Base-by-base conservation (phyloP, 1,140 invertebrate genomes). In the Ceratitis capitata region DNA sequence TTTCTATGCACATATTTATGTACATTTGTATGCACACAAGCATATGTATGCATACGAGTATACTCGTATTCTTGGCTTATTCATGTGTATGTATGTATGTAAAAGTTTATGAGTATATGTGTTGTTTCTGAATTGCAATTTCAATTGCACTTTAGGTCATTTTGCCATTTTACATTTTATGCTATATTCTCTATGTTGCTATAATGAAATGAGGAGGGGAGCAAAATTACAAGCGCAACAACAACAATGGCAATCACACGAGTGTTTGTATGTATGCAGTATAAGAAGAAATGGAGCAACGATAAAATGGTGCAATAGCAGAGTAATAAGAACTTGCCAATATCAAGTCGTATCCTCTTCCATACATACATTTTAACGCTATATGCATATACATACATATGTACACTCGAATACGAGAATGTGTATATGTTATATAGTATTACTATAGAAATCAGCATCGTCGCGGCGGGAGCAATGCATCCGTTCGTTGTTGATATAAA, bases 271-370 rank as follows among this genome's bases (percentile, higher is more conserved):
- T n/a, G 19, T 53, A 19, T 19, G 51, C n/a, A 56, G 45, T 83
- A 47, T 32, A n/a, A 83, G 19, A 29, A 83, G 42, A 45, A 83
- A 83, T 49, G 45, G 82, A 74, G 39, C 64, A 74, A 10, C 64
- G 39, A 74, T 39, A 74, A 74, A 35, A 35, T 74, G 32, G 29
- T 74, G 32, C 29, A 74, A 74, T 29, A 35, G n/a, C 29, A n/a
- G 7, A 74, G 39, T 74, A 74, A 74, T 74, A 74, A 74, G 32
- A 74, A 74, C 64, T 56, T 56, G 51, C 51, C 51, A 56, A 56
- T 56, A 74, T 39, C 64, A 74, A 74, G 19, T n/a, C n/a, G n/a
- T n/a, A n/a, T n/a, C n/a, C n/a, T n/a, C n/a, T n/a, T n/a, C n/a
- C n/a, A n/a, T n/a, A n/a, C n/a, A n/a, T n/a, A n/a, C n/a, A n/a